Evolutionary conservation across 2,888 invertebrate species (phyloP).

Genomic region (Athalia cordata): DNA sequence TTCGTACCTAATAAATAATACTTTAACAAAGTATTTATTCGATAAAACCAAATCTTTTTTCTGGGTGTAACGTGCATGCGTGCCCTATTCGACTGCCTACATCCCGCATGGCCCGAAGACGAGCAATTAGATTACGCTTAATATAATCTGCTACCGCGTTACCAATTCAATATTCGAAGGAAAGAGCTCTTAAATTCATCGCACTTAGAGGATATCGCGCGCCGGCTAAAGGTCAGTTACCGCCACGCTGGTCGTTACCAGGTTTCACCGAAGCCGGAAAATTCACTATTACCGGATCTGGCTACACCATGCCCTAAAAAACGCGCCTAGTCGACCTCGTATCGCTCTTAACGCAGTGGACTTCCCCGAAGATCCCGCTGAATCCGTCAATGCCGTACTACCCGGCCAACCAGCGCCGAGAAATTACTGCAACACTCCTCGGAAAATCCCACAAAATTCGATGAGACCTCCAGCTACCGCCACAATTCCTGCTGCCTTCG

Average conservation of each 20-base stretch:
- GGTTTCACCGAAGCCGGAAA: background rate
- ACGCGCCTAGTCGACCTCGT: background rate
- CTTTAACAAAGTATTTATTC: too few relatives aligned
- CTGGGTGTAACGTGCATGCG: background rate
- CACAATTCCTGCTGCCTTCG: too few relatives aligned
- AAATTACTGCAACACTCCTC: too few relatives aligned
- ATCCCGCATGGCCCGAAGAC: slow-evolving; percentile 4
- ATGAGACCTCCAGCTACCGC: too few relatives aligned
- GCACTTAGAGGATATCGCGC: background rate
- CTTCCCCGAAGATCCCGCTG: background rate
- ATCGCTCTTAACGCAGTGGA: background rate
- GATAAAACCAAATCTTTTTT: too few relatives aligned
- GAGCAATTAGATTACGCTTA: background rate
- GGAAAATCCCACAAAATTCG: too few relatives aligned
- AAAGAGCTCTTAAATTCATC: background rate
- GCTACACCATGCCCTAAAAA: background rate
- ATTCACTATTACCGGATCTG: background rate
- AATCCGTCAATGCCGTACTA: background rate
- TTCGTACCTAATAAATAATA: too few relatives aligned
- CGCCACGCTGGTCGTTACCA: background rate
- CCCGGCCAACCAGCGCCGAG: too few relatives aligned
- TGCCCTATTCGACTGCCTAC: background rate
- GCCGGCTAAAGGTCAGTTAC: background rate
- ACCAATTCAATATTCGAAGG: background rate
- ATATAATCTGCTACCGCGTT: background rate